These are phyloP conservation scores for Drosophila oshimai DNA, from an alignment of 1,140 invertebrate species.

Conservation along the genomic window DNA sequence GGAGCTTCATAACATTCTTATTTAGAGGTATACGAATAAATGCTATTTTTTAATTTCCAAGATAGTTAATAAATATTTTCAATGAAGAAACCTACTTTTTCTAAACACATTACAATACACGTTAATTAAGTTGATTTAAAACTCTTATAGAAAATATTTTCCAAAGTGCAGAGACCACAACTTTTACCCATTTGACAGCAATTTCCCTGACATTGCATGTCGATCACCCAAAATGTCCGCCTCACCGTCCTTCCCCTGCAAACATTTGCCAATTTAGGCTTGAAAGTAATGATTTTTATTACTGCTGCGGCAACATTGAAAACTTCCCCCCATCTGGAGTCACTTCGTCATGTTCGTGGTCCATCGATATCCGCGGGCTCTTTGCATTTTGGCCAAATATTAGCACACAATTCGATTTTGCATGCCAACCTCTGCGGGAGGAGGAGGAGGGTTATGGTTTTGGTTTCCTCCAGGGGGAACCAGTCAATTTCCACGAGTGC, in stretches of 20 bases:
- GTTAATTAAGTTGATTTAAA: no score
- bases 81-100: no score
- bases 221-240: slow-evolving; percentile 24
- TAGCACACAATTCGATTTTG: slow-evolving; percentile 79
- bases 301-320: slow-evolving; percentile 16
- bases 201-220: slow-evolving; percentile 63
- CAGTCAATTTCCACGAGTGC: slow-evolving; percentile 73
- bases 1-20: no score
- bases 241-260: not conserved
- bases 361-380: slow-evolving; percentile 24
- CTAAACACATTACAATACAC: no score
- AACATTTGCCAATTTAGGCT: slow-evolving; percentile 48
- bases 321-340: slow-evolving; percentile 29
- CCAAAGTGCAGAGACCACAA: slow-evolving; percentile 1
- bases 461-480: not conserved
- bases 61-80: no score
- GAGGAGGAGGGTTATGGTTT: no score
- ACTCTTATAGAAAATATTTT: no score
- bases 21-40: no score
- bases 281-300: slow-evolving; percentile 65
- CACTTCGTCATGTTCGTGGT: slow-evolving; percentile 57
- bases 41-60: no score
- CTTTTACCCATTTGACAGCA: slow-evolving; percentile 61
- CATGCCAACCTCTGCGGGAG: slow-evolving; percentile 37
- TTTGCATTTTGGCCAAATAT: slow-evolving; percentile 58